Conservation (phyloP, 2,888 invertebrate genomes). For the Merodon equestris region DNA sequence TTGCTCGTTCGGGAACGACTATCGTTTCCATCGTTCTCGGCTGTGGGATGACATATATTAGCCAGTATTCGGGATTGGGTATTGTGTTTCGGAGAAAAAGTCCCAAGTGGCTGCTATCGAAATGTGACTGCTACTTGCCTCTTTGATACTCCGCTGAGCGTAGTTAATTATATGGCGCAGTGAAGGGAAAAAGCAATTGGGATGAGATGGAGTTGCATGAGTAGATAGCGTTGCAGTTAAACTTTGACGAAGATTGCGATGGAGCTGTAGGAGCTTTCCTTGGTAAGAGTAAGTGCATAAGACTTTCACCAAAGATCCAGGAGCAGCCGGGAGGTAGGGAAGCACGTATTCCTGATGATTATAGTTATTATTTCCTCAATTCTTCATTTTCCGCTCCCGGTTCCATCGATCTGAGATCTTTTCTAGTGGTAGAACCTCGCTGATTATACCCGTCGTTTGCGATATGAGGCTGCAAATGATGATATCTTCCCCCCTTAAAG, state of each 20-base stretch:
- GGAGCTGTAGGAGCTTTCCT: not conserved
- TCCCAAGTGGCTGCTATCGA: constrained; percentile 39
- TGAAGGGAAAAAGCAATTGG: not conserved
- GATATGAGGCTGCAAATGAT: too few relatives aligned
- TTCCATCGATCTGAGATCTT: constrained; percentile 23
- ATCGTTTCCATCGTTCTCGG: constrained; percentile 20
- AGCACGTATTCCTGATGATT: constrained; percentile 6
- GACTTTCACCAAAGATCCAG: constrained; percentile 11
- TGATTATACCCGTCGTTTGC: too few relatives aligned
- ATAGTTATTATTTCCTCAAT: constrained; percentile 52
- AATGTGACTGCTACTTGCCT: not conserved
- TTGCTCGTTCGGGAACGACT: constrained; percentile 1
- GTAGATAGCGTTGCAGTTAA: constrained; percentile 48
- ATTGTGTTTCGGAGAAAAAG: constrained; percentile 35
- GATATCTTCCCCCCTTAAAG: not conserved
- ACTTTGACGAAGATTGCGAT: constrained; percentile 40
- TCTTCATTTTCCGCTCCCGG: constrained; percentile 29
- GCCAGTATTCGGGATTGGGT: constrained; percentile 35
- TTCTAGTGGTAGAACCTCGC: too few relatives aligned
- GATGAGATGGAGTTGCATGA: constrained; percentile 15
- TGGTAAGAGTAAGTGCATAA: constrained; percentile 2
- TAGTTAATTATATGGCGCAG: constrained; percentile 34
- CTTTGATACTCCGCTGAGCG: not conserved
- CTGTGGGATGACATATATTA: constrained; percentile 63
- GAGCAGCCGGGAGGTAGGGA: not conserved